Conservation (phyloP, 2,797 vertebrate genomes). For the Amphiprion clarkii region DNA sequence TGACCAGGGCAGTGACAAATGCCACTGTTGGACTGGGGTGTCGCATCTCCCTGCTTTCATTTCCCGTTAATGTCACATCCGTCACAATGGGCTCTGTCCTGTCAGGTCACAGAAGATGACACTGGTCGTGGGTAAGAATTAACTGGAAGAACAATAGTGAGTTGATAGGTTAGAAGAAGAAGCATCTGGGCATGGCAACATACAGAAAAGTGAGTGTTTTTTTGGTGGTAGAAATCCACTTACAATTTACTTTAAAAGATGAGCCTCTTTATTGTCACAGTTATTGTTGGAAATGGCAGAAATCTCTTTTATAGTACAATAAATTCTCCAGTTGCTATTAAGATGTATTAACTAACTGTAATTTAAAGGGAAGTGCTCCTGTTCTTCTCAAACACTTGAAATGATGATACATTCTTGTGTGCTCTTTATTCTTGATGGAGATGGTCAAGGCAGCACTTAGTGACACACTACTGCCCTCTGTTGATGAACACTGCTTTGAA, state of each 20-base stretch:
- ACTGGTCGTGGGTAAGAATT: conserved; percentile 68
- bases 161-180: conserved; percentile 52
- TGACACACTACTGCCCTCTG: conserved; percentile 70
- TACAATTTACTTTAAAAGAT: background rate
- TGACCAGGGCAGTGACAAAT: conserved; percentile 84
- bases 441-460: background rate
- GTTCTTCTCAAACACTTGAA: background rate
- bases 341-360: background rate
- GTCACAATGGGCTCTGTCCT: conserved; percentile 74
- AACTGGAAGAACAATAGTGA: conserved; percentile 77
- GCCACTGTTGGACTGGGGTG: conserved; percentile 80
- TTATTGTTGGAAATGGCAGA: conserved; percentile 7
- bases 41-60: conserved; percentile 79
- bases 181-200: conserved; percentile 10
- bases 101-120: conserved; percentile 76
- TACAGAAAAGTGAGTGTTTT: conserved; percentile 1
- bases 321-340: conserved; percentile 1
- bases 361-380: background rate
- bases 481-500: conserved; percentile 24
- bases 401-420: conserved; percentile 1
- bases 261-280: background rate
- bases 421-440: background rate
- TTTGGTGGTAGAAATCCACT: conserved; percentile 20
- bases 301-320: background rate
- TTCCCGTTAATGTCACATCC: conserved; percentile 85